phyloP scores from a whole-genome alignment of 2,888 invertebrate genomes.

The Brenthis daphne region DNA sequence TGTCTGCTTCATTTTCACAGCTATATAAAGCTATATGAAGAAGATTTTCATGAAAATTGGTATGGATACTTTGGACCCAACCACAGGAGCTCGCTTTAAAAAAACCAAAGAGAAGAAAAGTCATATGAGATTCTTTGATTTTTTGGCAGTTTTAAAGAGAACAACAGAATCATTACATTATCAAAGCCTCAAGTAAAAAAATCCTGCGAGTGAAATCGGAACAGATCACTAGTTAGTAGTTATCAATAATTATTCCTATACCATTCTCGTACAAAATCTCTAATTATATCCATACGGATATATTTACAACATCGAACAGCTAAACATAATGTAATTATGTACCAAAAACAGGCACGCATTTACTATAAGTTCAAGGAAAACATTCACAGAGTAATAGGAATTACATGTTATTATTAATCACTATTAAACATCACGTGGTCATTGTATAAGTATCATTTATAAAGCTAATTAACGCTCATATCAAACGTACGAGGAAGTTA shows the following conservation, averaged over 20 bases:
- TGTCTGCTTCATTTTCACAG: too few species aligned
- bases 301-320: background rate
- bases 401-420: constrained; percentile 3
- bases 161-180: too few species aligned
- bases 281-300: background rate
- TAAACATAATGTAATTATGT: background rate
- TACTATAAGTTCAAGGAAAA: constrained; percentile 9
- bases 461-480: constrained; percentile 47
- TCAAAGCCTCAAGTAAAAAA: too few species aligned
- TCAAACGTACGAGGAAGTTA: constrained; percentile 34
- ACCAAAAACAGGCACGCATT: constrained; percentile 2
- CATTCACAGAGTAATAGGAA: constrained; percentile 4
- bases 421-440: constrained; percentile 4
- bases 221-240: background rate
- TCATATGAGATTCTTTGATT: too few species aligned
- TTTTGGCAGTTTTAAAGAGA: too few species aligned
- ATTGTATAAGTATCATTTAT: constrained; percentile 17
- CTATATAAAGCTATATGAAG: too few species aligned
- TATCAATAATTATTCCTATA: background rate
- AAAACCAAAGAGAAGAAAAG: too few species aligned
- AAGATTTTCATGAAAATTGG: too few species aligned
- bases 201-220: too few species aligned
- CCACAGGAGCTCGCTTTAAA: too few species aligned
- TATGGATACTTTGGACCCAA: too few species aligned
- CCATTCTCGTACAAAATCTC: background rate